Evolutionary conservation across 2,888 invertebrate genomes (phyloP).

Genomic region (Ptilodon capucinus): DNA sequence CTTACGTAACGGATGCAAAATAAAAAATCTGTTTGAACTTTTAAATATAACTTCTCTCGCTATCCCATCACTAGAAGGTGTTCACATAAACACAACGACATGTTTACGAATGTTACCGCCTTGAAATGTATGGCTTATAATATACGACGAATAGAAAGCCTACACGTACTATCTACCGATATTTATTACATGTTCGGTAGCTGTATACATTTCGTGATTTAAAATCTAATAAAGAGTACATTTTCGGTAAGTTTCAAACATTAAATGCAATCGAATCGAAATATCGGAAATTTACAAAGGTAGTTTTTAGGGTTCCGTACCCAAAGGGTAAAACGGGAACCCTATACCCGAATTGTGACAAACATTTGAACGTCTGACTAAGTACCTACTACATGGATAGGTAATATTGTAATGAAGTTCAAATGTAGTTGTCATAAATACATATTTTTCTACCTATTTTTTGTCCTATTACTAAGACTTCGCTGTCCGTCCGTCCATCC

Average conservation of each 20-base stretch:
- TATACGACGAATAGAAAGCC: constrained; percentile 10
- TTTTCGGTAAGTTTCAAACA: constrained; percentile 15
- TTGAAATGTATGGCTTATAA: constrained; percentile 24
- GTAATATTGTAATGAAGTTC: no score
- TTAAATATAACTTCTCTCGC: background rate
- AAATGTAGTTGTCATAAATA: no score
- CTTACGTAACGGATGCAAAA: no score
- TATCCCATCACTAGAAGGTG: constrained; percentile 24
- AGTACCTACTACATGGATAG: no score
- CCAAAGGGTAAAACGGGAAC: no score
- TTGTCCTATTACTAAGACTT: no score
- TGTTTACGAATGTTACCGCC: constrained; percentile 41
- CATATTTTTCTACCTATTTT: no score
- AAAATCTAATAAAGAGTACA: constrained; percentile 20
- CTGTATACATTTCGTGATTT: constrained; percentile 15
- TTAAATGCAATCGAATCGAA: constrained; percentile 30
- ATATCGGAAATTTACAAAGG: constrained; percentile 40
- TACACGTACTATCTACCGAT: constrained; percentile 13
- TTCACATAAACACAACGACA: constrained; percentile 31
- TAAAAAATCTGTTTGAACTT: no score
- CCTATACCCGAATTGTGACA: no score
- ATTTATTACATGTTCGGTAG: constrained; percentile 27
- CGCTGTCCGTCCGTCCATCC: no score
- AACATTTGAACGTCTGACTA: no score
- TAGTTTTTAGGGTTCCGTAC: no score